Evolutionary conservation across 2,797 vertebrate genomes (phyloP), one percentile per base, ranked within the genome.

Genomic region (Falco peregrinus): DNA sequence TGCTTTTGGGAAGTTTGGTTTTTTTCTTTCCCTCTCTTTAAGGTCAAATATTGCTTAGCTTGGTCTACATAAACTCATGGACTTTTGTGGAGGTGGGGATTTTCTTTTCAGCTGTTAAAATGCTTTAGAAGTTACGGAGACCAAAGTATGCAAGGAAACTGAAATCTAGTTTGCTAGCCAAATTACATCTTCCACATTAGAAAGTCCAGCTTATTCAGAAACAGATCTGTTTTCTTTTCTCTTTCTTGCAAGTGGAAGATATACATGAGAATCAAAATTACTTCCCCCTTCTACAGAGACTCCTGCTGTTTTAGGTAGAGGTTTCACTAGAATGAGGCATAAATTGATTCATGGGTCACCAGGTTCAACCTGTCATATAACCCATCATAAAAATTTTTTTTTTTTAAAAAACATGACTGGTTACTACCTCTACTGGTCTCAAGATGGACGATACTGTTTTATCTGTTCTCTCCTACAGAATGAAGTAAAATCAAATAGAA

Each of bases 1-100:
- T 61, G 24, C 6, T 69, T 84, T 76, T 57, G 24, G 5, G 28
- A 60, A 63, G 5, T 4, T 48, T 18, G 12, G 1, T 3, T 11
- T 13, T 16, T 7, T 7, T 22, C 5, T 12, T 35, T 16, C 2
- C 2, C 13, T 33, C 28, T 5, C 59, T 35, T 22, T 16, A 26
- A 39, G 11, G 33, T 53, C 7, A 45, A 88, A 16, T 71, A 47
- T 56, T 61, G 1, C 8, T 75, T 33, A 2, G 18, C 64, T 77
- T 87, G 2, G 7, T 71, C 9, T 50, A 29, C 6, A 6, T 69
- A 39, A 85, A 50, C 9, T 75, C 56, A 4, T 22, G 6, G 13
- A 1, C 12, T 47, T 57, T 61, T 21, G 21, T 1, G 10, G 1
- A 3, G 1, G 1, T 11, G 7, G 1, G 1, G 13, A 17, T 73